phyloP scores from a whole-genome alignment of 1,140 invertebrate genomes.

The Ostrea denselamellosa region DNA sequence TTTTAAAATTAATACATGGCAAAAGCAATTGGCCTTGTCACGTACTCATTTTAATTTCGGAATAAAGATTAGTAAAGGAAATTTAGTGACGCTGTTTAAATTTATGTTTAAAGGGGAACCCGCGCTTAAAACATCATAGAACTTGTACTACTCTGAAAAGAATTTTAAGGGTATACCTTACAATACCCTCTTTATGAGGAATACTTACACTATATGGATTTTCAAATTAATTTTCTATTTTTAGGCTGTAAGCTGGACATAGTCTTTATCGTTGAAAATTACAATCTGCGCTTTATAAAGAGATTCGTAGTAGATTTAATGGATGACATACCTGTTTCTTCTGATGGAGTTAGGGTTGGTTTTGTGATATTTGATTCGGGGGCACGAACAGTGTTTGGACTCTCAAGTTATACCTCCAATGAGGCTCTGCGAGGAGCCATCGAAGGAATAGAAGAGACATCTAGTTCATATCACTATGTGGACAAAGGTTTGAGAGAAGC shows the following conservation, averaged over 20 bases:
- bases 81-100: too few species aligned
- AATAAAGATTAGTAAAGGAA: too few species aligned
- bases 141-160: too few species aligned
- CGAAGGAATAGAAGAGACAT: background rate
- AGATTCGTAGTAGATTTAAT: background rate
- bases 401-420: background rate
- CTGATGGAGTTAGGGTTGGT: background rate
- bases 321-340: background rate
- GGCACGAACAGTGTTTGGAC: background rate
- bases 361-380: background rate
- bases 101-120: too few species aligned
- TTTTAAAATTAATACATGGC: too few species aligned
- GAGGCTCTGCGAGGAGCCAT: background rate
- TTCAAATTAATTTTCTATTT: background rate
- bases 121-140: too few species aligned
- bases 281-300: background rate
- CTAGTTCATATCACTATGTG: background rate
- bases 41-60: too few species aligned
- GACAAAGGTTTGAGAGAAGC: slow-evolving; percentile 5
- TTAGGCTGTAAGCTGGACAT: slow-evolving; percentile 4
- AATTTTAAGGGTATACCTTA: too few species aligned
- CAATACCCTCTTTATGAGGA: too few species aligned
- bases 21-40: too few species aligned
- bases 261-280: background rate
- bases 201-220: background rate